phyloP scores from a whole-genome alignment of 2,888 invertebrate species.

The Lomographa bimaculata region DNA sequence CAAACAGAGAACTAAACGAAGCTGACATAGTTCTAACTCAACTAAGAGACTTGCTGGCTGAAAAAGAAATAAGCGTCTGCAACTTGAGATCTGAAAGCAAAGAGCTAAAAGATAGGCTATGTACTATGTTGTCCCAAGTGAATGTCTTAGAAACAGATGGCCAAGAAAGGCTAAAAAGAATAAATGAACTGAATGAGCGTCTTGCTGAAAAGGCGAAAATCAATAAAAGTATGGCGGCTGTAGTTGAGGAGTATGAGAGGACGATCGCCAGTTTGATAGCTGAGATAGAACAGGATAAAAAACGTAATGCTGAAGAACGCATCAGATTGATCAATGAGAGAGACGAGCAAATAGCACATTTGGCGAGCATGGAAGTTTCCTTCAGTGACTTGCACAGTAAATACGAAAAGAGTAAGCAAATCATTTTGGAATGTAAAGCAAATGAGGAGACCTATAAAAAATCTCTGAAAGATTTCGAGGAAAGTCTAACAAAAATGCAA shows the following conservation, averaged over 20 bases:
- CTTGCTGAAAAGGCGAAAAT: conserved; percentile 69
- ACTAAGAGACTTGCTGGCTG: conserved; percentile 79
- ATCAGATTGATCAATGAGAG: conserved; percentile 81
- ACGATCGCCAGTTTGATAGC: conserved; percentile 89
- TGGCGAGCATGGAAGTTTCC: conserved; percentile 85
- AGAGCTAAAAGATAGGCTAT: conserved; percentile 73
- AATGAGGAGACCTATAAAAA: conserved; percentile 87
- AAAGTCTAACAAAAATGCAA: conserved; percentile 88
- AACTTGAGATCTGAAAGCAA: conserved; percentile 76
- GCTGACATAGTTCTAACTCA: conserved; percentile 65
- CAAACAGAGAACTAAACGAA: conserved; percentile 56
- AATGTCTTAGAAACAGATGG: conserved; percentile 59
- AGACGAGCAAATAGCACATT: conserved; percentile 84
- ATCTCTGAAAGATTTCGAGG: conserved; percentile 87
- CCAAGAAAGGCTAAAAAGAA: conserved; percentile 58
- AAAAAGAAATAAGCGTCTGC: conserved; percentile 80
- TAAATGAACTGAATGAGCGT: conserved; percentile 64
- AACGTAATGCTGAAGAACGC: conserved; percentile 80
- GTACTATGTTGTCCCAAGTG: conserved; percentile 63
- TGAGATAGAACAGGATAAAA: conserved; percentile 87
- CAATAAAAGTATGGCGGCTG: conserved; percentile 84
- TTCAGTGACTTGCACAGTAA: conserved; percentile 85
- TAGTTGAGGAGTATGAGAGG: conserved; percentile 91
- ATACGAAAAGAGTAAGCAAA: conserved; percentile 87
- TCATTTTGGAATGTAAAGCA: conserved; percentile 79